Base-by-base conservation (phyloP, 2,113 vertebrate species). In the Indri indri region DNA sequence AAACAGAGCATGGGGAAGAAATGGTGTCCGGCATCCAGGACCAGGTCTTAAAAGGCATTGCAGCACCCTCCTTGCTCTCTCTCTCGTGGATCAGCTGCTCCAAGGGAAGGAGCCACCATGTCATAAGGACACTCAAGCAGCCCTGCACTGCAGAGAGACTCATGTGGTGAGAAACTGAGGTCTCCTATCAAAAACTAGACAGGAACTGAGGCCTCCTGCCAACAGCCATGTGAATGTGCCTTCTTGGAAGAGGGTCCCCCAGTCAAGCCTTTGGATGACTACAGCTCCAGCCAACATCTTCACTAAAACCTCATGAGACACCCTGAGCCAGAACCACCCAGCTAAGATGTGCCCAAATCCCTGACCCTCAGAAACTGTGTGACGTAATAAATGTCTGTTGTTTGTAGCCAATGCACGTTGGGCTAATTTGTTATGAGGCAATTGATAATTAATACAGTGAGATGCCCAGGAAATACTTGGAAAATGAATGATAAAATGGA, bases 211-310 rank as follows among this genome's bases (percentile, higher is more conserved):
- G 27, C 80, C 74, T 70, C n/a, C 20, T 2, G 1, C 52, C 54
- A 54, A 54, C 5, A 22, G 34, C 61, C 52, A 6, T 0, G 2
- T 17, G 45, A 12, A 13, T 23, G 0, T 0, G 0, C 54, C 45
- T 32, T n/a, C 25, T 25, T 12, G 5, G 59, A 37, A 66, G 10
- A 13, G 4, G 17, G 1, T 32, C 27, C 81, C 59, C 27, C 42
- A 57, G 27, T 13, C 27, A n/a, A 17, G 59, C 18, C 16, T 65
- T 57, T 16, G 0, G 7, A 37, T 11, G 16, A 57, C 37, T 3
- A 3, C 1, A 40, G 68, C 27, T 2, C 30, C 18, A 11, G 68
- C 42, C 42, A n/a, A 52, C 27, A 37, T 54, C 92, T 40, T 68
- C 5, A 61, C 63, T 57, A 23, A 34, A 59, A 57, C 50, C 13